Base-by-base conservation (phyloP, 2,888 invertebrate genomes). In the Tromatobia lineatoria region DNA sequence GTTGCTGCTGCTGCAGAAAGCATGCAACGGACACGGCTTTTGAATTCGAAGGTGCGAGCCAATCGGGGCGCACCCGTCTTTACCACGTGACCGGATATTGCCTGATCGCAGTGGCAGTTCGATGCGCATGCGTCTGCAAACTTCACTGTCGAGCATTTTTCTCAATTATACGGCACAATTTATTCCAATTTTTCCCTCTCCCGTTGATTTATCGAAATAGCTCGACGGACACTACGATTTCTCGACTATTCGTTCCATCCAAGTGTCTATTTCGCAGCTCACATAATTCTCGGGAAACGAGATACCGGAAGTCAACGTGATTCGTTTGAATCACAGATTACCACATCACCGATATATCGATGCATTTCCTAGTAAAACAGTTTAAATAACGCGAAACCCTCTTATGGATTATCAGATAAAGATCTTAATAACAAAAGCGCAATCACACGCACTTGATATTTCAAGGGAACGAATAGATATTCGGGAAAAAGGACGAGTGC, bases 21-120 rank as follows among this genome's bases (percentile, higher is more conserved):
- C 82, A 64, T 75, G 82, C 84, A 87, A 87, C 86, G 85, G 87
- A 77, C 69, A 54, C 71, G 75, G 50, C 29, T 45, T 87, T 87
- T 85, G 67, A 87, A 87, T 86, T 84, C 73, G 50, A 83, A 74
- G 23, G 45, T 57, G 47, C 66, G 47, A 42, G 57, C 87, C 87
- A 87, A 87, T 87, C 25, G 23, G 64, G 29, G 13, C 10, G 11
- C 13, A 50, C 23, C 20, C 54, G 20, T 57, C 54, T 45, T 66
- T 67, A 54, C 77, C 77, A 83, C 77, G 61, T 77, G 80, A 84
- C 57, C 82, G 84, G 84, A 84, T 59, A 29, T 67, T 29, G 76
- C 3, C 18, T 1, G 15, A 50, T 57, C 20, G 34, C 57, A 80
- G 42, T 74, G 67, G 75, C 76, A 52, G 52, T 20, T 42, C 42